These are phyloP conservation scores for Chromis chromis DNA, from an alignment of 2,797 vertebrate genomes.

Conservation along the genomic window DNA sequence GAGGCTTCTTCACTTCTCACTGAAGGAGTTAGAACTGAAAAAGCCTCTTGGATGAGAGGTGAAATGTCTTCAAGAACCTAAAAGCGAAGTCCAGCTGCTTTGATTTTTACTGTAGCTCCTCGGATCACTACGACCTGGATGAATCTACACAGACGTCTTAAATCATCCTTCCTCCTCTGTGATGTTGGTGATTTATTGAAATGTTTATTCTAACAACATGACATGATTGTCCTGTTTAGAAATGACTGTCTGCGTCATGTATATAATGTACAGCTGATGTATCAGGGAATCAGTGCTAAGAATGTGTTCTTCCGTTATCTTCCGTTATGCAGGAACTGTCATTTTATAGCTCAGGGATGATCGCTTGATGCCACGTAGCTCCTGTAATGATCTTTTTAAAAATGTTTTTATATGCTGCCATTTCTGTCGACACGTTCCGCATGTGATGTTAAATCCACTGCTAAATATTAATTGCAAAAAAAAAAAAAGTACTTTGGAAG, in stretches of 20 bases:
- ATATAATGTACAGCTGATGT: slow-evolving; percentile 25
- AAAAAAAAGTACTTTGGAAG: slow-evolving; percentile 44
- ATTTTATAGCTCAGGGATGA: slow-evolving; percentile 28
- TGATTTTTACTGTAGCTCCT: too few species aligned
- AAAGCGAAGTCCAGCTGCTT: too few species aligned
- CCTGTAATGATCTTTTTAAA: not conserved
- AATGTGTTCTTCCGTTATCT: too few species aligned
- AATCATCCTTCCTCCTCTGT: not conserved
- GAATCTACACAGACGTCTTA: not conserved
- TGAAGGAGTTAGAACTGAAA: too few species aligned
- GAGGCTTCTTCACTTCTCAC: too few species aligned
- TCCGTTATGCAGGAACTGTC: not conserved
- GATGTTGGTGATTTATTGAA: not conserved
- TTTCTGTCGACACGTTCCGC: not conserved
- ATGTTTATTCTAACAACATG: too few species aligned
- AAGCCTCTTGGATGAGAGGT: too few species aligned
- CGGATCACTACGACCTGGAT: too few species aligned
- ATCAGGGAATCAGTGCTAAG: not conserved
- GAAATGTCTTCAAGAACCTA: too few species aligned
- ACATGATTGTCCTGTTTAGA: not conserved
- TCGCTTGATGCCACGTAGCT: slow-evolving; percentile 1
- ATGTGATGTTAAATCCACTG: slow-evolving; percentile 25
- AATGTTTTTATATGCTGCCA: slow-evolving; percentile 16
- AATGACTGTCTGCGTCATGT: not conserved
- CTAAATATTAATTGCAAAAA: slow-evolving; percentile 49